These are phyloP conservation scores for Lasioglossum morio DNA, from an alignment of 2,888 invertebrate genomes.

Conservation along the genomic window DNA sequence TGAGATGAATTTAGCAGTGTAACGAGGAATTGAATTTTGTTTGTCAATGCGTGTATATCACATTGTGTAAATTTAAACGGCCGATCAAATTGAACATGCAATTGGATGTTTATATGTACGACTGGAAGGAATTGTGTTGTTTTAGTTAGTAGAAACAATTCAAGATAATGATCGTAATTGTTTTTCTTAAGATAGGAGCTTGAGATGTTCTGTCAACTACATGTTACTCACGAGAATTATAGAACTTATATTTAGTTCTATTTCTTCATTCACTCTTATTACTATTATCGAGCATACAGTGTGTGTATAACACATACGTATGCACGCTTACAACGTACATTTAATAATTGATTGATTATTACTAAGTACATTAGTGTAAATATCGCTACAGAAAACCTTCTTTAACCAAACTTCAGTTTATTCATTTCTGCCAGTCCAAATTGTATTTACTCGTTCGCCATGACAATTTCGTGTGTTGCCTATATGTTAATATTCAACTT, in stretches of 20 bases:
- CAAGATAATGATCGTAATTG: background rate
- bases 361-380: background rate
- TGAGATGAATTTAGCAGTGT: slow-evolving; percentile 34
- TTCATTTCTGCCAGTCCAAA: background rate
- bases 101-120: background rate
- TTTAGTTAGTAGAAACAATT: background rate
- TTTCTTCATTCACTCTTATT: background rate
- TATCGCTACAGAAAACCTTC: background rate
- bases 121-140: background rate
- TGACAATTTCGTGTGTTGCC: background rate
- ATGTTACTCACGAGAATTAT: background rate
- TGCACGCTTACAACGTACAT: background rate
- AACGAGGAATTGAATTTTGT: slow-evolving; percentile 29
- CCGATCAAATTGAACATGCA: slow-evolving; percentile 3
- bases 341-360: background rate
- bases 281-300: background rate
- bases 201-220: background rate
- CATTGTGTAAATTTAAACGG: slow-evolving; percentile 8
- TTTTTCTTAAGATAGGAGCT: background rate
- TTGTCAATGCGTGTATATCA: background rate
- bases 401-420: slow-evolving; percentile 22
- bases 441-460: background rate
- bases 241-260: slow-evolving; percentile 7
- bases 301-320: background rate
- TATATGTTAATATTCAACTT: background rate